phyloP scores from a whole-genome alignment of 2,113 vertebrate genomes.

The Bos indicus region DNA sequence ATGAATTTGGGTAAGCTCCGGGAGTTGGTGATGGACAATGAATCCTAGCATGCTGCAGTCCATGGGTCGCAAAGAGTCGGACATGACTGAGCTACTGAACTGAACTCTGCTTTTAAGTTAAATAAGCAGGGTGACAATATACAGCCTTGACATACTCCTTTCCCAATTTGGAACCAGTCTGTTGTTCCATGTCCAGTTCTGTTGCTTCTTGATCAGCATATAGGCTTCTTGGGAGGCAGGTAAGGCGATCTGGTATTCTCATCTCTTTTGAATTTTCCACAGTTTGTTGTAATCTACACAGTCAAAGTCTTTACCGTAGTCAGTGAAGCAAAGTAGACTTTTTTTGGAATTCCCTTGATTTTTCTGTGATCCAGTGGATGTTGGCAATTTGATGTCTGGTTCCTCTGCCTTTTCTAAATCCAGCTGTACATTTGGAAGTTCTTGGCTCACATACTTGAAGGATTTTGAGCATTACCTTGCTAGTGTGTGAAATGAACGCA shows the following conservation, averaged over 20 bases:
- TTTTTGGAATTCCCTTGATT: not conserved
- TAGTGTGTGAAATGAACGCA: not conserved
- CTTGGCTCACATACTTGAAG: not conserved
- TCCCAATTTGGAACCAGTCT: not conserved
- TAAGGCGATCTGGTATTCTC: not conserved
- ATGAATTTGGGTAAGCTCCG: not conserved
- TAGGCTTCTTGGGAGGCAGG: not conserved
- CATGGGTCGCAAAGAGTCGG: not conserved
- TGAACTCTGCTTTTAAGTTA: not conserved
- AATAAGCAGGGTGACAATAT: not conserved
- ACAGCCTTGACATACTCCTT: not conserved
- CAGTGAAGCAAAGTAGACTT: not conserved
- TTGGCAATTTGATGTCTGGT: not conserved
- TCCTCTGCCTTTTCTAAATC: not conserved
- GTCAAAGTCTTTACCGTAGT: not conserved
- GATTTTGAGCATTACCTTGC: not conserved
- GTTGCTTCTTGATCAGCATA: not conserved
- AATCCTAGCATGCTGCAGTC: not conserved
- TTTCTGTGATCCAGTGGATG: not conserved
- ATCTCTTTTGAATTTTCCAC: not conserved
- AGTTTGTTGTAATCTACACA: not conserved
- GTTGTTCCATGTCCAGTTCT: not conserved
- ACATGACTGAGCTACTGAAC: not conserved
- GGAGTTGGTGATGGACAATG: not conserved
- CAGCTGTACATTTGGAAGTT: not conserved